Evolutionary conservation across 2,888 invertebrate genomes (phyloP).

Genomic region (Trissolcus japonicus): DNA sequence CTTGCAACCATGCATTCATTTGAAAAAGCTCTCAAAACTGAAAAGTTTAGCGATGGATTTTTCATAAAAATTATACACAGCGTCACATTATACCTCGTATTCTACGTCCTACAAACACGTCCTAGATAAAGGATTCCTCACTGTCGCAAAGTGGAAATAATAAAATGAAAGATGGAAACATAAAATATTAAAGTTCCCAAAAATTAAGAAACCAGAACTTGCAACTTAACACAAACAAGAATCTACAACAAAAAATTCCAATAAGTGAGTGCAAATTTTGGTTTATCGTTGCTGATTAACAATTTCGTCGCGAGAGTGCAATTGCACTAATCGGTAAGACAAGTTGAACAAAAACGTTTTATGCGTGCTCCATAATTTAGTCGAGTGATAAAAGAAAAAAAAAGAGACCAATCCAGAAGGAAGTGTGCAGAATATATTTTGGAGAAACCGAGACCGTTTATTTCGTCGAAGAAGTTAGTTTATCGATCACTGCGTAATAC

Average conservation of each 20-base stretch:
- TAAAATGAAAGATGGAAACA: constrained; percentile 12
- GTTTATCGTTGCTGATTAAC: too few species aligned
- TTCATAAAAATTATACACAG: background rate
- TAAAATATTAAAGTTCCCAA: constrained; percentile 7
- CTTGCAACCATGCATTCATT: background rate
- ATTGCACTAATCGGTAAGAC: constrained; percentile 29
- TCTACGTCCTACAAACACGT: constrained; percentile 30
- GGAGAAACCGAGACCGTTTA: constrained; percentile 63
- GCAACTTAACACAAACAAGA: background rate
- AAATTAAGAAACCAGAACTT: too few species aligned
- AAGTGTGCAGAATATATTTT: constrained; percentile 69
- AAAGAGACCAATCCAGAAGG: constrained; percentile 58
- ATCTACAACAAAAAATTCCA: constrained; percentile 4
- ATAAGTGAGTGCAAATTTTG: too few species aligned
- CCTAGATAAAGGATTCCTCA: background rate
- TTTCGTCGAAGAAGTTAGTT: constrained; percentile 67
- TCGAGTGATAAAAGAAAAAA: constrained; percentile 21
- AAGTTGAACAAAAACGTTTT: constrained; percentile 49
- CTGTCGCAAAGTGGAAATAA: constrained; percentile 12
- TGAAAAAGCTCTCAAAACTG: background rate
- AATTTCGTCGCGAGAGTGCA: background rate
- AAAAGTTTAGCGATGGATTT: too few species aligned
- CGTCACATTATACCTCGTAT: constrained; percentile 37
- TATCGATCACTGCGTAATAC: constrained; percentile 46
- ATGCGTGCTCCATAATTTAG: constrained; percentile 39